A percentile compares a stretch with the other conserved stretches of the same genome.
phyloP scores from a whole-genome alignment of 2,888 invertebrate genomes.

The Tridacna gigas region DNA sequence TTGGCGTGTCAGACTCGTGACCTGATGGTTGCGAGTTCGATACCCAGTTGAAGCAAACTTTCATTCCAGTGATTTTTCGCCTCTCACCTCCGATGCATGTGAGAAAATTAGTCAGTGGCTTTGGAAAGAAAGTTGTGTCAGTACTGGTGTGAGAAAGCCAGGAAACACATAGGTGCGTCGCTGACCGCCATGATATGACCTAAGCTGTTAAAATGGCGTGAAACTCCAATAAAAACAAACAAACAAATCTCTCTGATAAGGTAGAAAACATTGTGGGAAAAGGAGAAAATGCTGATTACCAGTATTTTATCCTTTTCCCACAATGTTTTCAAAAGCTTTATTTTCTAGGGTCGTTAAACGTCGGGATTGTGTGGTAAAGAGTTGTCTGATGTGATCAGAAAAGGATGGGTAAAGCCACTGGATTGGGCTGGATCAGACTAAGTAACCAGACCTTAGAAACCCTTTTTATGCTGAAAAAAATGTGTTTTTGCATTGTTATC shows the following conservation, averaged over 20 bases:
- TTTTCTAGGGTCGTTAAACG: too few species aligned
- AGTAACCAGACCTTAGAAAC: too few species aligned
- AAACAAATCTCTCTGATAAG: neutral
- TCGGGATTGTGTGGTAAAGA: too few species aligned
- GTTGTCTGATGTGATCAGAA: too few species aligned
- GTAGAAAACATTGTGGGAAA: neutral
- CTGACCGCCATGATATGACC: neutral
- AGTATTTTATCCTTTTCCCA: neutral
- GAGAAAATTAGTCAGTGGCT: neutral
- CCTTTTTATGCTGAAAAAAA: too few species aligned
- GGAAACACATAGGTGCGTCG: neutral
- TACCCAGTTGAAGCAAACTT: neutral
- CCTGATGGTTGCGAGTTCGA: neutral
- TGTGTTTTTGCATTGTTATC: too few species aligned
- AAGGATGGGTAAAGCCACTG: too few species aligned
- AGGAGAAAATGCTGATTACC: neutral
- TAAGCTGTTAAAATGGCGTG: neutral
- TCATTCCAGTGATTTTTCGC: neutral
- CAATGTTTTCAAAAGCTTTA: too few species aligned
- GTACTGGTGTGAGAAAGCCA: conserved; percentile 1
- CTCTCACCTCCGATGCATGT: neutral
- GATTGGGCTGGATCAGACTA: too few species aligned
- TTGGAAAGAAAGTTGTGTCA: neutral
- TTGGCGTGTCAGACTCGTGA: neutral
- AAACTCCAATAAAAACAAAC: neutral